A percentile compares a stretch with the other conserved stretches of the same genome.
Evolutionary conservation across 2,797 vertebrate genomes (phyloP).

Genomic region (Basileuterus tristriatus): DNA sequence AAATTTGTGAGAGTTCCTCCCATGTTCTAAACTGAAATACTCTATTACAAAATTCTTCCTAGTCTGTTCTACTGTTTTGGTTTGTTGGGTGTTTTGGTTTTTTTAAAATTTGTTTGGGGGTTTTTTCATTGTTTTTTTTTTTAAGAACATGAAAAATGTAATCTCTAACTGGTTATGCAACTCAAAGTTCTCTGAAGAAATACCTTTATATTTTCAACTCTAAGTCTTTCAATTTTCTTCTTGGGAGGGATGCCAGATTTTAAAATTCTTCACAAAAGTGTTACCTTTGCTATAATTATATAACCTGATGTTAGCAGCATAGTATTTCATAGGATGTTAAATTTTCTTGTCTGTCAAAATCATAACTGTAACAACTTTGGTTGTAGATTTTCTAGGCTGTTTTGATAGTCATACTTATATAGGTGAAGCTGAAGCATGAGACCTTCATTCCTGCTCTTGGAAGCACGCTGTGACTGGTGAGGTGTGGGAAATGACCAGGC

Average conservation of each 20-base stretch:
- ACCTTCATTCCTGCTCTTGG: not conserved
- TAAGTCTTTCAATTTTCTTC: not conserved
- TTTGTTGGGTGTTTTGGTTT: not conserved
- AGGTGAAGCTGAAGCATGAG: not conserved
- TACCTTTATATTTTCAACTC: not conserved
- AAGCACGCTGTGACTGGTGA: not conserved
- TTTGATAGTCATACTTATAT: not conserved
- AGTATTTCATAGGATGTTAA: not conserved
- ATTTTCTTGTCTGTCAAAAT: constrained; percentile 1
- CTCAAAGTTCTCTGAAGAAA: not conserved
- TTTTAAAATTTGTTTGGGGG: not conserved
- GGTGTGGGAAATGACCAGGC: not conserved
- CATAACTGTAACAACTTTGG: not conserved
- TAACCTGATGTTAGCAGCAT: not conserved
- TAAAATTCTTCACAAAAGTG: not conserved
- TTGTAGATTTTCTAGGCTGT: not conserved
- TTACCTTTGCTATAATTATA: not conserved
- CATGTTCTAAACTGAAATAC: not conserved
- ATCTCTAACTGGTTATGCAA: not conserved
- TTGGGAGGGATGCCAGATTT: not conserved
- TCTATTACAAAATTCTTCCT: not conserved
- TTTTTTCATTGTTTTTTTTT: too few species aligned
- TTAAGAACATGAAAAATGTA: not conserved
- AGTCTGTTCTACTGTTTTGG: not conserved
- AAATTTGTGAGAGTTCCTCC: not conserved